phyloP scores from a whole-genome alignment of 1,140 invertebrate species.

The Pachypsylla venusta region DNA sequence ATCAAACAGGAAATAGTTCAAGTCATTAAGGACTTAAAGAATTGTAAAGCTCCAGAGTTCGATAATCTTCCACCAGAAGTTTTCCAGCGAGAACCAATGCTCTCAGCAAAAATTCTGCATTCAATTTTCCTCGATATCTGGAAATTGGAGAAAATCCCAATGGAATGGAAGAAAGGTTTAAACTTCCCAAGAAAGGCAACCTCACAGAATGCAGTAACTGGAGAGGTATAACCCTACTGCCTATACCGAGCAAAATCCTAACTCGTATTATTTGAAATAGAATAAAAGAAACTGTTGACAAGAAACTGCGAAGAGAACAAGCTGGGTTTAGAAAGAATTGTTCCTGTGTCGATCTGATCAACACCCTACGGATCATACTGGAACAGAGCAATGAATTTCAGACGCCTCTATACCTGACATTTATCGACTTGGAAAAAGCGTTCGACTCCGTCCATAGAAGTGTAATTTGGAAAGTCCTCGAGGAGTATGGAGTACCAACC shows the following conservation, averaged over 20 bases:
- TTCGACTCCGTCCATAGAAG: too few relatives aligned
- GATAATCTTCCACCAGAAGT: conserved; percentile 9
- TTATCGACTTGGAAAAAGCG: too few relatives aligned
- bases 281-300: conserved; percentile 13
- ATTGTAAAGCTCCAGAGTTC: conserved; percentile 7
- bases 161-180: conserved; percentile 14
- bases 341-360: conserved; percentile 12
- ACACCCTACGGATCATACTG: conserved; percentile 11
- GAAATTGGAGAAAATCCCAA: conserved; percentile 1
- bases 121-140: neutral
- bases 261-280: conserved; percentile 9
- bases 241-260: conserved; percentile 12
- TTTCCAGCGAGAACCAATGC: neutral
- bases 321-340: conserved; percentile 9
- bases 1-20: conserved; percentile 11
- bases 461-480: too few relatives aligned
- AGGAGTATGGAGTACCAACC: too few relatives aligned
- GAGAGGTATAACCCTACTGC: conserved; percentile 15
- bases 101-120: conserved; percentile 10
- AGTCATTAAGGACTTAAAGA: conserved; percentile 11
- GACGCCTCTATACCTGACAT: too few relatives aligned
- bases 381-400: too few relatives aligned
- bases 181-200: conserved; percentile 15
- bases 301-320: conserved; percentile 12
- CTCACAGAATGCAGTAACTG: conserved; percentile 15